Percentiles rank a stretch among this genome's conserved stretches.
phyloP scores from a whole-genome alignment of 2,113 vertebrate species.

The Anser cygnoides region DNA sequence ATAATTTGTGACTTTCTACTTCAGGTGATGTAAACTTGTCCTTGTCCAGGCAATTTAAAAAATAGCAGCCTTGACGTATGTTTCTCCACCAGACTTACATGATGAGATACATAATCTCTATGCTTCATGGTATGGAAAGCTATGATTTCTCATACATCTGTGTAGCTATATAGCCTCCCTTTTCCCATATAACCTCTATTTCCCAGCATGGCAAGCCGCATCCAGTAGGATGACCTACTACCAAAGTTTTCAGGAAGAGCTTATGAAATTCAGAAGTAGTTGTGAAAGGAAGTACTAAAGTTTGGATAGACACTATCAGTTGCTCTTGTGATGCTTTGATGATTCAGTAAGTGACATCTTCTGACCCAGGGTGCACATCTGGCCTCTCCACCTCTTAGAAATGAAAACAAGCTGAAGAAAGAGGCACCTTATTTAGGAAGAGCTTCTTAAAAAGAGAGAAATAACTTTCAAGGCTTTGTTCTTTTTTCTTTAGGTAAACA shows the following conservation, averaged over 20 bases:
- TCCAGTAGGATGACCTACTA: background rate
- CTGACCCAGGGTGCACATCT: background rate
- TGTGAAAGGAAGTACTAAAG: background rate
- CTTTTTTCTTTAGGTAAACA: background rate
- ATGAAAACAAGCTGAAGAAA: background rate
- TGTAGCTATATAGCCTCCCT: background rate
- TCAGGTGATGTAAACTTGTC: background rate
- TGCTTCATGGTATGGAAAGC: background rate
- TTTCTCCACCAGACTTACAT: background rate
- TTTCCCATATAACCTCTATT: background rate
- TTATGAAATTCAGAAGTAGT: background rate
- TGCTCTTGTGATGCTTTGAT: background rate
- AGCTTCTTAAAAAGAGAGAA: background rate
- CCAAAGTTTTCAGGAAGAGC: background rate
- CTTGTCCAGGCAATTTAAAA: background rate
- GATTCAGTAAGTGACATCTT: background rate
- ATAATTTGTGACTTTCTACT: background rate
- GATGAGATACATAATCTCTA: background rate
- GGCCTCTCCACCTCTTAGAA: background rate
- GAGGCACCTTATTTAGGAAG: background rate
- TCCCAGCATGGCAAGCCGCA: background rate
- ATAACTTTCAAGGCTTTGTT: background rate
- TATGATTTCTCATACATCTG: background rate
- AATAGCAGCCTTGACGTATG: background rate
- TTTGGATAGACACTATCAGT: background rate